Evolutionary conservation across 1,140 invertebrate species (phyloP).

Genomic region (Rhopalosiphum maidis): DNA sequence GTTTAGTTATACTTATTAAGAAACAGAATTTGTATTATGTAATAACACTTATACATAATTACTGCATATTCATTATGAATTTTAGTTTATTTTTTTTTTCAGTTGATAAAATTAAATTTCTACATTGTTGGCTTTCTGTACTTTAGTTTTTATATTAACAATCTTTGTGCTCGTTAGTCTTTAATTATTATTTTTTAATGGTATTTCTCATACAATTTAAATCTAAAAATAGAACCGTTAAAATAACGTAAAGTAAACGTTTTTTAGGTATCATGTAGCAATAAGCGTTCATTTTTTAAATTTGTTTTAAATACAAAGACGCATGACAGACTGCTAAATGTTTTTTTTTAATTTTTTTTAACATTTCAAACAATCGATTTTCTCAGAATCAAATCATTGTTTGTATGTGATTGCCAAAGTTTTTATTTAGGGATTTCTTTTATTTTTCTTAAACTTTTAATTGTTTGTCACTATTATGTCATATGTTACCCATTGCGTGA

Average conservation of each 20-base stretch:
- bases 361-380: slow-evolving; percentile 17
- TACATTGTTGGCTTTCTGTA: not conserved
- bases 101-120: not conserved
- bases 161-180: not conserved
- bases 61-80: not conserved
- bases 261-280: not conserved
- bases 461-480: slow-evolving; percentile 22
- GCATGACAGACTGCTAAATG: not conserved
- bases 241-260: not conserved
- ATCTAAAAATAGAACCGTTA: not conserved
- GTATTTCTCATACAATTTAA: not conserved
- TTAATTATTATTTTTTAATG: not conserved
- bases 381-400: not conserved
- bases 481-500: slow-evolving; percentile 46
- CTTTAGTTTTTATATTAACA: not conserved
- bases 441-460: slow-evolving; percentile 21
- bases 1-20: slow-evolving; percentile 27
- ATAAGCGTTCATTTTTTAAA: not conserved
- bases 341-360: not conserved
- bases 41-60: slow-evolving; percentile 15
- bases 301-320: not conserved
- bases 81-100: slow-evolving; percentile 5
- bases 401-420: slow-evolving; percentile 25
- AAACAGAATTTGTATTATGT: not conserved
- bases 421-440: slow-evolving; percentile 26